Base-by-base conservation (phyloP, 2,113 vertebrate species). In the Pitta sordida region DNA sequence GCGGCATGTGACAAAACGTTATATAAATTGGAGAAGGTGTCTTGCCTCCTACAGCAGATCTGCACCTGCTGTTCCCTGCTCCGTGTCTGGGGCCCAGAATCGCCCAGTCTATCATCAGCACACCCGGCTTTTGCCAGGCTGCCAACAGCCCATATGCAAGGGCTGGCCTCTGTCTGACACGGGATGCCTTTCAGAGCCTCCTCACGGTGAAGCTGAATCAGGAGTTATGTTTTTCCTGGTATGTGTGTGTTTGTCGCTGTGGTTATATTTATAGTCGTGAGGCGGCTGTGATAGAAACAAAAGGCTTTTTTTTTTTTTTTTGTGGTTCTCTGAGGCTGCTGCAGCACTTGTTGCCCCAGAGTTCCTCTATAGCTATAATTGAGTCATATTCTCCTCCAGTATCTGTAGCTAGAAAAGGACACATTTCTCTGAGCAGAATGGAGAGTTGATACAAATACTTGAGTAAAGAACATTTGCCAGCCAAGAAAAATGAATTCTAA, bases 91-190 rank as follows among this genome's bases (percentile, higher is more conserved):
- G 68, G 78, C 79, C 79, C 41, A 51, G 85, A 53, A 64, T 46
- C 73, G 77, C 22, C 78, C 89, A 77, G 90, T 59, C 84, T 94
- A 20, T 81, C 48, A 2, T 34, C 55, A 24, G 71, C 87, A 37
- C 91, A 83, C 63, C 48, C 39, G 1, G 64, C 60, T 74, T 79
- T 18, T 96, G 78, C 83, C 69, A 73, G 70, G 74, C 87, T 92
- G 91, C 87, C 76, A 85, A 16, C 75, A 96, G 84, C 90, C 86
- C 89, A 29, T 74, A 41, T 91, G 91, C 53, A 55, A 30, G 27
- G 34, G 46, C 69, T 82, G 58, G 77, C 51, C 81, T 41, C 67
- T 69, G 41, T 52, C 82, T 75, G 64, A 86, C 43, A 30, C 9
- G 8, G 58, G 81, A 63, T 15, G 36, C 81, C 65, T 94, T 65